Conservation (phyloP, 2,113 vertebrate genomes). For the Chlorodrepanis virens region DNA sequence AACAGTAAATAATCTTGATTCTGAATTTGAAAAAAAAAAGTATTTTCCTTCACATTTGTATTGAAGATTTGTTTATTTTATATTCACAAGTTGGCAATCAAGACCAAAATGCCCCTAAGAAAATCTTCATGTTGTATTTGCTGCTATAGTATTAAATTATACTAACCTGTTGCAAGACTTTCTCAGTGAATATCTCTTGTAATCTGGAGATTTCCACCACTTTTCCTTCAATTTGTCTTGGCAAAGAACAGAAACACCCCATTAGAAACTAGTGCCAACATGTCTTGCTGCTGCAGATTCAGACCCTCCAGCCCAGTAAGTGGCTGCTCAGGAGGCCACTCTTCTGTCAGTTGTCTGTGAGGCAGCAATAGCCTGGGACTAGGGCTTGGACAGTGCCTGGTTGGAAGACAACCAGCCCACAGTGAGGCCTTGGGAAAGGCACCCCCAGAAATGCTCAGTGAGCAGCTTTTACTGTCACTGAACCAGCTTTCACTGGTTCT, state of each 20-base stretch:
- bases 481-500: too few relatives aligned
- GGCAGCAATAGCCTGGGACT: rapidly evolving
- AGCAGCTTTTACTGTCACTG: background rate
- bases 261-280: background rate
- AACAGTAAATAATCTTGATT: background rate
- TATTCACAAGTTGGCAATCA: background rate
- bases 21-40: background rate
- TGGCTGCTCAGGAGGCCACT: background rate
- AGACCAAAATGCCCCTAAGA: background rate
- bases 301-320: background rate
- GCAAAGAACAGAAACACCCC: background rate
- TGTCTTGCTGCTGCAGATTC: background rate
- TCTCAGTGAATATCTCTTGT: conserved; percentile 97
- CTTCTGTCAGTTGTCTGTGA: rapidly evolving
- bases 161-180: conserved; percentile 92
- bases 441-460: rapidly evolving
- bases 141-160: background rate
- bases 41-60: background rate
- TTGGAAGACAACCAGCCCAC: rapidly evolving
- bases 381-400: too few relatives aligned
- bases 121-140: background rate
- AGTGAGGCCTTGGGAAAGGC: background rate
- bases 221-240: conserved; percentile 96
- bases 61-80: background rate
- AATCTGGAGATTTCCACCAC: conserved; percentile 97